Evolutionary conservation across 2,113 vertebrate species (phyloP).

Genomic region (Antechinus stuartii): DNA sequence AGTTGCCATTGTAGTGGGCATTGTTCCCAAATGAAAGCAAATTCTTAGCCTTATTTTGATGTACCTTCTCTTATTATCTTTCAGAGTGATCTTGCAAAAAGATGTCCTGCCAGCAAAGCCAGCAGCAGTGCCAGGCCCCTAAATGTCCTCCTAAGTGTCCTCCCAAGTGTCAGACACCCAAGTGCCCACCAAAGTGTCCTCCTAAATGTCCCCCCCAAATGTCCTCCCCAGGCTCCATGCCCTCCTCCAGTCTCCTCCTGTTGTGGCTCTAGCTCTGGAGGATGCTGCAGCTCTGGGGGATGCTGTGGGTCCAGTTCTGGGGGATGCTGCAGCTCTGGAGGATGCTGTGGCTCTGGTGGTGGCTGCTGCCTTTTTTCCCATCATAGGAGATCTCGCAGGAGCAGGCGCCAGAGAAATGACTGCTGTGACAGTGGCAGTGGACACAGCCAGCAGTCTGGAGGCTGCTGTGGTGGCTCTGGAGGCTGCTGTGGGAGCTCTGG

Average conservation of each 20-base stretch:
- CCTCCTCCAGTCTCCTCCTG: slow-evolving; percentile 48
- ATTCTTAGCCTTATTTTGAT: background rate
- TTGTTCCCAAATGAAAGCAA: background rate
- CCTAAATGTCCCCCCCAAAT: background rate
- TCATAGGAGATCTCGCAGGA: background rate
- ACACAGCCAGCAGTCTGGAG: background rate
- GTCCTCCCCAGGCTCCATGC: background rate
- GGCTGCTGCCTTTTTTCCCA: slow-evolving; percentile 7
- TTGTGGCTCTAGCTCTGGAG: slow-evolving; percentile 12
- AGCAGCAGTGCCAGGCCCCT: slow-evolving; percentile 4
- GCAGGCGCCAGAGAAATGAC: slow-evolving; percentile 21
- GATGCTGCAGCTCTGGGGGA: background rate
- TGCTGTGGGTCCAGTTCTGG: background rate
- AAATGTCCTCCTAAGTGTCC: slow-evolving; percentile 2
- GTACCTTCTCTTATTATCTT: background rate
- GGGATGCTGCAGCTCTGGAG: background rate
- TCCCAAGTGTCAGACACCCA: slow-evolving; percentile 23
- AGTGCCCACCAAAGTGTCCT: background rate
- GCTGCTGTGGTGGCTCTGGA: background rate
- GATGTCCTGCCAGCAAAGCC: slow-evolving; percentile 48
- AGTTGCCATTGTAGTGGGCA: background rate
- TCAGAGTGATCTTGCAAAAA: background rate
- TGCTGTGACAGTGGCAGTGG: slow-evolving; percentile 3
- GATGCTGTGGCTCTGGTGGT: slow-evolving; percentile 21
- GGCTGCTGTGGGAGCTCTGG: background rate